Evolutionary conservation across 1,140 invertebrate genomes (phyloP).

Genomic region (Harpegnathos saltator): DNA sequence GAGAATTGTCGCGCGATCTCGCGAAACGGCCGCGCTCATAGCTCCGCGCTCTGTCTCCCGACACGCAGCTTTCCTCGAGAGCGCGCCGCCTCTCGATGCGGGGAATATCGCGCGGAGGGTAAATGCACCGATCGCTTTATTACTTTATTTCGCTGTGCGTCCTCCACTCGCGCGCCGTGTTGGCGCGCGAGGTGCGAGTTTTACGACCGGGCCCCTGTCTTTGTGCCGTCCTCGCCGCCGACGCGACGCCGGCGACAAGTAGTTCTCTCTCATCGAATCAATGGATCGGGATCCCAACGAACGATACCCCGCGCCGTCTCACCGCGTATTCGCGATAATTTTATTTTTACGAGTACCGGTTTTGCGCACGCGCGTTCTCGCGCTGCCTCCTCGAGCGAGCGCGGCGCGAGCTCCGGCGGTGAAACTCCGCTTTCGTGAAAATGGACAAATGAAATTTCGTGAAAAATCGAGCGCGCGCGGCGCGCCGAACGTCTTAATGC

Average conservation of each 20-base stretch:
- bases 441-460: too few relatives aligned
- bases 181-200: constrained; percentile 53
- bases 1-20: neutral
- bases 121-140: constrained; percentile 59
- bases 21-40: neutral
- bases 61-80: neutral
- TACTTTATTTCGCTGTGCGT: constrained; percentile 51
- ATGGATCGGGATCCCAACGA: constrained; percentile 60
- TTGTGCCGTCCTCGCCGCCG: constrained; percentile 53
- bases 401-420: too few relatives aligned
- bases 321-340: constrained; percentile 49
- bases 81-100: neutral
- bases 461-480: too few relatives aligned
- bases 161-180: neutral
- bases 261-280: constrained; percentile 59
- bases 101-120: constrained; percentile 21
- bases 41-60: neutral
- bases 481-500: too few relatives aligned
- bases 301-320: constrained; percentile 48
- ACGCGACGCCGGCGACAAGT: constrained; percentile 53
- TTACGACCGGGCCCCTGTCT: constrained; percentile 39
- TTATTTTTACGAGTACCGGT: constrained; percentile 76
- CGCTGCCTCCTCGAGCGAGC: too few relatives aligned
- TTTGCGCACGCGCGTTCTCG: too few relatives aligned
- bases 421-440: constrained; percentile 38